Conservation (phyloP, 2,888 invertebrate species). For the Stenchaetothrips biformis region DNA sequence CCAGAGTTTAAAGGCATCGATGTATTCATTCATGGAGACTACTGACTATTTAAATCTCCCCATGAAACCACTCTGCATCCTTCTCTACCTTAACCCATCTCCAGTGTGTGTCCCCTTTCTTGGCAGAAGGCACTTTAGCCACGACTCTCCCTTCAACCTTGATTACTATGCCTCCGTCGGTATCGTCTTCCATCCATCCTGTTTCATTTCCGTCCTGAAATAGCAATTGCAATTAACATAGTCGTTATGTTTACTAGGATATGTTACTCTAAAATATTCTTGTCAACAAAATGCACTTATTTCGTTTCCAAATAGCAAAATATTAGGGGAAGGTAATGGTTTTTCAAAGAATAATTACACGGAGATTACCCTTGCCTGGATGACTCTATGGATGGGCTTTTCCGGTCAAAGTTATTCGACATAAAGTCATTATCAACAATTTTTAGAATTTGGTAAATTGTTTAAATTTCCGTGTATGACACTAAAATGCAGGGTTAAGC, state of each 20-base stretch:
- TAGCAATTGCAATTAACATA: background rate
- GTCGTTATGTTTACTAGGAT: background rate
- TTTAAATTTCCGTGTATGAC: too few species aligned
- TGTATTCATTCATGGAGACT: too few species aligned
- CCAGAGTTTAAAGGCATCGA: background rate
- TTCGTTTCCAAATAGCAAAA: too few species aligned
- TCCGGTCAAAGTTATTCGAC: slow-evolving; percentile 19
- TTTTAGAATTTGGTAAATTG: background rate
- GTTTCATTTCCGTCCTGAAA: slow-evolving; percentile 44
- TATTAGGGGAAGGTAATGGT: too few species aligned
- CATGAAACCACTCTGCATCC: background rate
- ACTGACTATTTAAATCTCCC: background rate
- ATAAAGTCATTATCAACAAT: background rate
- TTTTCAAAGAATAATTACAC: too few species aligned
- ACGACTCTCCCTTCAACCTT: slow-evolving; percentile 59
- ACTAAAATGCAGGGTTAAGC: too few species aligned
- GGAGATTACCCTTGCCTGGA: too few species aligned
- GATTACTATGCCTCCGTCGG: slow-evolving; percentile 55
- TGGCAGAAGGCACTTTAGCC: slow-evolving; percentile 58
- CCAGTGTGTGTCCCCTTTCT: slow-evolving; percentile 60
- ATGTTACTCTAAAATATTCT: background rate
- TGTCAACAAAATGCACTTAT: too few species aligned
- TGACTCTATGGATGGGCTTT: too few species aligned
- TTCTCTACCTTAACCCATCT: slow-evolving; percentile 60
- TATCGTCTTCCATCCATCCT: slow-evolving; percentile 57